A percentile compares a stretch with the other conserved stretches of the same genome.
Evolutionary conservation across 2,113 vertebrate species (phyloP).

Genomic region (Cranoglanis bouderius): DNA sequence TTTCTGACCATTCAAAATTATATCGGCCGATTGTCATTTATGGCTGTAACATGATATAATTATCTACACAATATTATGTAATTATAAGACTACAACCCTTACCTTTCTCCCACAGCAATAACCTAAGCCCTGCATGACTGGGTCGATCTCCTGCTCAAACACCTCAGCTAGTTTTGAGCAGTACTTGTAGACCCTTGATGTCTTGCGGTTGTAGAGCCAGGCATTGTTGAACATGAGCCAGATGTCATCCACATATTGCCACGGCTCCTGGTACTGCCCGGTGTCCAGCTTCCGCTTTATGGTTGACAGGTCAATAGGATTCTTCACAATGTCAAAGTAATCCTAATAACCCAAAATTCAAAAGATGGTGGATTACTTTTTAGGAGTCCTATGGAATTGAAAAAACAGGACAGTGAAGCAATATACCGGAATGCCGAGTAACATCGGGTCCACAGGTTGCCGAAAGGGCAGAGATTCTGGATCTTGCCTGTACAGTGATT

Average conservation of each 20-base stretch:
- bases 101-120: conserved; percentile 98
- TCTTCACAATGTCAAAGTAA: conserved; percentile 99
- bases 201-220: conserved; percentile 98
- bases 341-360: conserved; percentile 72
- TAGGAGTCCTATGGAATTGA: background rate
- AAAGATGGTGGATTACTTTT: background rate
- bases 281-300: conserved; percentile 97
- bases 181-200: conserved; percentile 95
- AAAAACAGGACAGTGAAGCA: background rate
- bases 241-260: conserved; percentile 97
- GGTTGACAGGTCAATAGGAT: conserved; percentile 95
- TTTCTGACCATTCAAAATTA: no score
- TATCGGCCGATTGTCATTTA: background rate
- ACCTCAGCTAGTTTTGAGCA: conserved; percentile 97
- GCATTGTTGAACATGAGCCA: conserved; percentile 99
- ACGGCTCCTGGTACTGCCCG: conserved; percentile 96
- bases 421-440: conserved; percentile 92
- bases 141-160: conserved; percentile 96
- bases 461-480: conserved; percentile 95
- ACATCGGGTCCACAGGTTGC: conserved; percentile 93
- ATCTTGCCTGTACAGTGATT: conserved; percentile 94
- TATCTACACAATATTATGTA: background rate
- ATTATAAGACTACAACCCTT: conserved; percentile 39
- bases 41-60: background rate
- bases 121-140: conserved; percentile 93